Evolutionary conservation across 1,140 invertebrate genomes (phyloP).

Genomic region (Lucilia sericata): DNA sequence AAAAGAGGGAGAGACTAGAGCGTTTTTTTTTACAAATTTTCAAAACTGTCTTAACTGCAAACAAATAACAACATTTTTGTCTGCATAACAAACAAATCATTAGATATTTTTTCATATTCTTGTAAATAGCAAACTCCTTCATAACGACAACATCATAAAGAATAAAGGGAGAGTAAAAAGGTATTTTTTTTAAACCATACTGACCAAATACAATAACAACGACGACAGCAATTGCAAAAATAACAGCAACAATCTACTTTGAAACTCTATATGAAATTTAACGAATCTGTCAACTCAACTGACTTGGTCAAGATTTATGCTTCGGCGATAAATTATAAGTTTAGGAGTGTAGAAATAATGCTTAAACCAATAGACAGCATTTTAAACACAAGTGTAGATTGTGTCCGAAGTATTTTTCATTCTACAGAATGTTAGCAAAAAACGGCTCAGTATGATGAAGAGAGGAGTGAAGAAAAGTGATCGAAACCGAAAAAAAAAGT

Average conservation of each 20-base stretch:
- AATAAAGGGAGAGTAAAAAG: background rate
- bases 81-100: conserved; percentile 41
- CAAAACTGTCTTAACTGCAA: conserved; percentile 17
- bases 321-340: conserved; percentile 34
- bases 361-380: background rate
- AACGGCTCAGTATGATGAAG: too few relatives aligned
- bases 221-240: background rate
- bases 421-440: too few relatives aligned
- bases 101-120: background rate
- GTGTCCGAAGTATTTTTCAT: background rate
- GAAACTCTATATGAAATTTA: conserved; percentile 37
- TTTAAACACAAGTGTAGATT: background rate
- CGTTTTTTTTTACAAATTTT: background rate
- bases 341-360: conserved; percentile 40
- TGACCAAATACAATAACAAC: background rate
- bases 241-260: background rate
- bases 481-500: too few relatives aligned
- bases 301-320: conserved; percentile 40
- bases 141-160: background rate
- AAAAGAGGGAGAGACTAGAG: background rate
- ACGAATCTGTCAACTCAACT: conserved; percentile 42
- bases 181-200: background rate
- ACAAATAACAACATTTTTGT: conserved; percentile 39
- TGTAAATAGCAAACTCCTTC: conserved; percentile 4
- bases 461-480: too few relatives aligned